These are phyloP conservation scores for Archips crataeganus DNA, from an alignment of 2,888 invertebrate genomes.

Conservation along the genomic window DNA sequence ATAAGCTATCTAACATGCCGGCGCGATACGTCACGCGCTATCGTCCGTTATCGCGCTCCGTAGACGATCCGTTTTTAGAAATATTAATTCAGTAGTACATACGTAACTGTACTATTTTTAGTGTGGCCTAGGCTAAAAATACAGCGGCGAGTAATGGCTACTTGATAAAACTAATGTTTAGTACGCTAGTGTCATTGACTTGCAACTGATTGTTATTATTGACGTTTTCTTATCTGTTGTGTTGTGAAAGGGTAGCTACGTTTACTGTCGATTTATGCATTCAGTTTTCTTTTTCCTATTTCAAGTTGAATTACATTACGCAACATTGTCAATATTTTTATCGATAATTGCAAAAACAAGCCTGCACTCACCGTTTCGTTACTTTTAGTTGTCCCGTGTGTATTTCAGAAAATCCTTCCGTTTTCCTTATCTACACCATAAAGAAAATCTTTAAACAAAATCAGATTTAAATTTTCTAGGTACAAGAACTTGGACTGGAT, in stretches of 20 bases:
- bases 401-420: too few species aligned
- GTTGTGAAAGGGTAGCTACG: slow-evolving; percentile 29
- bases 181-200: slow-evolving; percentile 80
- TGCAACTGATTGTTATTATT: slow-evolving; percentile 73
- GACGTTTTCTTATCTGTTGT: slow-evolving; percentile 47
- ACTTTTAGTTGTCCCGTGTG: too few species aligned
- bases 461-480: too few species aligned
- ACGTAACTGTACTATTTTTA: slow-evolving; percentile 82
- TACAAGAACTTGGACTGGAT: too few species aligned
- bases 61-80: slow-evolving; percentile 85
- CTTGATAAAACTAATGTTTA: slow-evolving; percentile 81
- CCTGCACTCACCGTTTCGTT: too few species aligned
- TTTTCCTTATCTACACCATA: too few species aligned
- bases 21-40: slow-evolving; percentile 69
- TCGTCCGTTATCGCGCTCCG: slow-evolving; percentile 73
- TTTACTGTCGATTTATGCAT: slow-evolving; percentile 10
- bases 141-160: slow-evolving; percentile 76
- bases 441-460: too few species aligned
- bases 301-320: background rate
- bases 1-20: slow-evolving; percentile 69
- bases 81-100: slow-evolving; percentile 84
- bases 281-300: background rate
- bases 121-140: slow-evolving; percentile 84
- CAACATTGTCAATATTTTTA: too few species aligned
- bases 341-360: too few species aligned